Evolutionary conservation across 1,140 invertebrate species (phyloP).

Genomic region (Leptinotarsa undecemlineata): DNA sequence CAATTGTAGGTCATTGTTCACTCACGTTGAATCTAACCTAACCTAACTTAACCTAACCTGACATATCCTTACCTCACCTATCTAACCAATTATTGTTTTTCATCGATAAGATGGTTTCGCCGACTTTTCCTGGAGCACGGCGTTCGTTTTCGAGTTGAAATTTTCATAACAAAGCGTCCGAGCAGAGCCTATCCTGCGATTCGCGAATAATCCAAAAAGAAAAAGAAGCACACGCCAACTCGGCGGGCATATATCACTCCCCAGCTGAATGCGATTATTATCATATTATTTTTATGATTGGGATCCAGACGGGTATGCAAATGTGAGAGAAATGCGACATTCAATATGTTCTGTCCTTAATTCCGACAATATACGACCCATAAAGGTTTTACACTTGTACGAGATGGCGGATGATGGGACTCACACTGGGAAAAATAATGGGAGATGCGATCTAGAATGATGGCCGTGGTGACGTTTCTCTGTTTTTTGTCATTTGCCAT

Average conservation of each 20-base stretch:
- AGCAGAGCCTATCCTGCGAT: constrained; percentile 27
- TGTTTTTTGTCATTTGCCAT: no score
- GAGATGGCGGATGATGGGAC: constrained; percentile 9
- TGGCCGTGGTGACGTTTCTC: no score
- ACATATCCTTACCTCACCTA: no score
- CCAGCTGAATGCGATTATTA: constrained; percentile 45
- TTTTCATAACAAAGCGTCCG: constrained; percentile 39
- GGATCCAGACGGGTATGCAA: constrained; percentile 44
- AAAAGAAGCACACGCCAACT: constrained; percentile 25
- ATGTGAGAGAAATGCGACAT: constrained; percentile 44
- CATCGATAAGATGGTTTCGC: no score
- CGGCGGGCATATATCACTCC: constrained; percentile 40
- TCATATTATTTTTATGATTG: constrained; percentile 47
- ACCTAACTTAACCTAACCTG: no score
- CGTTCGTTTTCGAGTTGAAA: constrained; percentile 28
- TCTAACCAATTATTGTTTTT: no score
- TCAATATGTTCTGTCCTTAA: constrained; percentile 45
- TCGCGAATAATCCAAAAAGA: constrained; percentile 36
- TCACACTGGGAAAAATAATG: constrained; percentile 12
- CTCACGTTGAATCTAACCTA: no score
- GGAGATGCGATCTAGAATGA: not conserved
- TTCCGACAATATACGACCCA: constrained; percentile 44
- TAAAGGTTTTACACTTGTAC: constrained; percentile 44
- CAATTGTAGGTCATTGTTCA: no score
- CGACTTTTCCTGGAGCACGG: no score